Evolutionary conservation across 1,140 invertebrate genomes (phyloP).

Genomic region (Riptortus pedestris): DNA sequence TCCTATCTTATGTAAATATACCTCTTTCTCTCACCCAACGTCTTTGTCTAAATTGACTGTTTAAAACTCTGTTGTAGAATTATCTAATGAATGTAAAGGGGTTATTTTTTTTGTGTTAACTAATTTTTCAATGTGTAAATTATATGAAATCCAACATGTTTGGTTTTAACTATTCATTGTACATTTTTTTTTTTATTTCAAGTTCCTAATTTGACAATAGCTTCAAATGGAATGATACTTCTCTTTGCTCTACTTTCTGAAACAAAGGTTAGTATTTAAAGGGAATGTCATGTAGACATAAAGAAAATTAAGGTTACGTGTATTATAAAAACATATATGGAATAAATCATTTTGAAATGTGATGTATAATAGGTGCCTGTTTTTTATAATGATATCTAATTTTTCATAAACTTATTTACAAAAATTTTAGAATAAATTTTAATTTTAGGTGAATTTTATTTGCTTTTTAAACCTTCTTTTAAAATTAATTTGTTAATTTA

Average conservation of each 20-base stretch:
- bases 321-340: slow-evolving; percentile 6
- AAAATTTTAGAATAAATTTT: slow-evolving; percentile 6
- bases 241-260: too few relatives aligned
- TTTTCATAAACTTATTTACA: slow-evolving; percentile 13
- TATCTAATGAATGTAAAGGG: too few relatives aligned
- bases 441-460: too few relatives aligned
- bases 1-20: slow-evolving; percentile 11
- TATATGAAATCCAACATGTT: too few relatives aligned
- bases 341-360: slow-evolving; percentile 13
- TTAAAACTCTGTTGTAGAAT: too few relatives aligned
- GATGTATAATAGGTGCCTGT: slow-evolving; percentile 14
- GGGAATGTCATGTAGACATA: not conserved
- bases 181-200: not conserved
- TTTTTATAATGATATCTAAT: slow-evolving; percentile 12
- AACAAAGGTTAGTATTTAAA: too few relatives aligned
- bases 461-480: too few relatives aligned
- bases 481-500: too few relatives aligned
- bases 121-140: not conserved
- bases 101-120: not conserved
- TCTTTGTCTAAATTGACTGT: slow-evolving; percentile 10
- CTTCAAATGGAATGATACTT: not conserved
- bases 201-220: slow-evolving; percentile 14
- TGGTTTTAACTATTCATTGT: too few relatives aligned
- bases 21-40: not conserved
- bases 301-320: not conserved